Percentiles rank a stretch among this genome's conserved stretches.
These are phyloP conservation scores for Polia nebulosa DNA, from an alignment of 2,888 invertebrate genomes.

Conservation along the genomic window DNA sequence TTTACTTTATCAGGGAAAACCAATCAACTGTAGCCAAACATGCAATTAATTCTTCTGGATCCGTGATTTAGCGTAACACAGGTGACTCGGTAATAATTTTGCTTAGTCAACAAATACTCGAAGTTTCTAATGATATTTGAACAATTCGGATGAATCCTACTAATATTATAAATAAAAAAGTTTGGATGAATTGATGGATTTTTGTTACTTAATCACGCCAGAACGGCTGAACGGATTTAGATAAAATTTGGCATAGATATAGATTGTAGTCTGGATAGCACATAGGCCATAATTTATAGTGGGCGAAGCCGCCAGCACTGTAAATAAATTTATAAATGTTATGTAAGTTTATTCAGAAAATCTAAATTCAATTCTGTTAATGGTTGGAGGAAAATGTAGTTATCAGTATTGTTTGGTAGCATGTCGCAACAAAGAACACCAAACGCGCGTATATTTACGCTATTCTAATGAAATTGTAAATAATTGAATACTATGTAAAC, in stretches of 20 bases:
- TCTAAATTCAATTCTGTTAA: background rate
- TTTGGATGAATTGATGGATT: too few relatives aligned
- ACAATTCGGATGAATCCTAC: constrained; percentile 4
- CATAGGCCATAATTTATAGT: too few relatives aligned
- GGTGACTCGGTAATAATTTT: constrained; percentile 20
- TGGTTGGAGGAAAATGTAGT: constrained; percentile 10
- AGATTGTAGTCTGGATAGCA: too few relatives aligned
- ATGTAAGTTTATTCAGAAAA: background rate
- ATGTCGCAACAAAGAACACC: background rate
- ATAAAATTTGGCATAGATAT: too few relatives aligned
- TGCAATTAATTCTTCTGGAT: constrained; percentile 49
- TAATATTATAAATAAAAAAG: too few relatives aligned
- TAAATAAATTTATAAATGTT: too few relatives aligned
- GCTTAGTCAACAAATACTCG: constrained; percentile 11
- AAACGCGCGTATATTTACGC: background rate
- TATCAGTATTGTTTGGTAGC: background rate
- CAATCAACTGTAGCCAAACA: constrained; percentile 51
- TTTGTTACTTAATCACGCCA: too few relatives aligned
- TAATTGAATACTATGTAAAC: background rate
- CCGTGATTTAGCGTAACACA: constrained; percentile 27
- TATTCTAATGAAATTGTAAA: background rate
- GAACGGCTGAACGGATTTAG: too few relatives aligned
- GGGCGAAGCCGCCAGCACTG: too few relatives aligned
- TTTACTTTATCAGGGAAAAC: constrained; percentile 49
- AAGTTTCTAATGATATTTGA: constrained; percentile 2